Evolutionary conservation across 2,888 invertebrate genomes (phyloP).

Genomic region (Aphidius colemani): DNA sequence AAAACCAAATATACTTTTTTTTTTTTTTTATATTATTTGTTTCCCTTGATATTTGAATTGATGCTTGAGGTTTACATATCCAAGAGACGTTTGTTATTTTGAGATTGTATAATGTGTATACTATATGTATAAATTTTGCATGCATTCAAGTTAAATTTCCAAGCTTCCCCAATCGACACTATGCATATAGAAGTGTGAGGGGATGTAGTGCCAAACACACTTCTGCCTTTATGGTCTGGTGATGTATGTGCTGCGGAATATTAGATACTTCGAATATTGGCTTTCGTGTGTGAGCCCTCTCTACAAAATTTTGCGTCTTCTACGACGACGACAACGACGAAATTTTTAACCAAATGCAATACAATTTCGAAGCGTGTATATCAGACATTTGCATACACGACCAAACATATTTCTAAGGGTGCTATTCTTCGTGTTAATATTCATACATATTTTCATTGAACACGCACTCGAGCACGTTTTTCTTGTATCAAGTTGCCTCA

Average conservation of each 20-base stretch:
- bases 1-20: not conserved
- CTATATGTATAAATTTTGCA: not conserved
- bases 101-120: not conserved
- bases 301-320: slow-evolving; percentile 6
- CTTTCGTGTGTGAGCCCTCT: slow-evolving; percentile 22
- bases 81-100: not conserved
- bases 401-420: slow-evolving; percentile 39
- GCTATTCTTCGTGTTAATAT: slow-evolving; percentile 48
- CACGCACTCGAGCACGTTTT: slow-evolving; percentile 33
- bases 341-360: slow-evolving; percentile 41
- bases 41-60: slow-evolving; percentile 1
- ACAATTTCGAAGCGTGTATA: slow-evolving; percentile 37
- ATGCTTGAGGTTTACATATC: not conserved
- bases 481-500: slow-evolving; percentile 18
- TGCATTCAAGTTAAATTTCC: slow-evolving; percentile 14
- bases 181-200: slow-evolving; percentile 5
- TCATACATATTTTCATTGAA: slow-evolving; percentile 47
- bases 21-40: slow-evolving; percentile 19
- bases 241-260: slow-evolving; percentile 38
- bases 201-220: not conserved
- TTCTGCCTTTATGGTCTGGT: slow-evolving; percentile 8
- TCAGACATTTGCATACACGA: slow-evolving; percentile 39
- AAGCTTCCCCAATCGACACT: slow-evolving; percentile 11
- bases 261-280: slow-evolving; percentile 54
- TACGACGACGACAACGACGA: slow-evolving; percentile 14